These are phyloP conservation scores for Mantis religiosa DNA, from an alignment of 2,888 invertebrate species.

Conservation along the genomic window DNA sequence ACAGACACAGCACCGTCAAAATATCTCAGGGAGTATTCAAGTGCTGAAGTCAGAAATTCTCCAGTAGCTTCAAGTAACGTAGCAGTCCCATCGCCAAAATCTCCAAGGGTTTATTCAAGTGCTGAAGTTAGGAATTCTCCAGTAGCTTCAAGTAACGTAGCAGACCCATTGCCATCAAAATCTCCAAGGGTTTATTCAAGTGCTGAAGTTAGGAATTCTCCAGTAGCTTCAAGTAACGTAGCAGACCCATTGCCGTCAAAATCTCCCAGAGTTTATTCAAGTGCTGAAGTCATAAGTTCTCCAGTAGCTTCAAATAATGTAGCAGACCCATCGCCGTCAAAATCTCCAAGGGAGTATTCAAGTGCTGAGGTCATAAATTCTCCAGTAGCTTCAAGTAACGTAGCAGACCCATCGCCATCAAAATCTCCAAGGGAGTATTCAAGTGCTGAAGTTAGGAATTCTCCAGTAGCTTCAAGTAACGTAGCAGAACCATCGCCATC, in stretches of 20 bases:
- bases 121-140: neutral
- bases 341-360: neutral
- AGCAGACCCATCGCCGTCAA: too few species aligned
- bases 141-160: neutral
- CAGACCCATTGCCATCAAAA: too few species aligned
- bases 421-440: neutral
- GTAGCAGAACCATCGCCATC: too few species aligned
- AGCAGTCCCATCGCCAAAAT: neutral
- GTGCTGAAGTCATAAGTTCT: neutral
- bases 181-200: neutral
- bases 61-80: neutral
- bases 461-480: neutral
- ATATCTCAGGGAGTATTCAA: neutral
- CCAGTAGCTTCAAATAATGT: neutral
- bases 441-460: neutral
- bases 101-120: neutral
- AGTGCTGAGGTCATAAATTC: neutral
- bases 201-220: neutral
- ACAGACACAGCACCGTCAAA: neutral
- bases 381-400: neutral
- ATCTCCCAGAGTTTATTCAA: too few species aligned
- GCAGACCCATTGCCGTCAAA: too few species aligned
- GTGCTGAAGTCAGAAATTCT: neutral
- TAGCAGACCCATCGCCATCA: too few species aligned
- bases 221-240: neutral